These are phyloP conservation scores for Liasis olivaceus DNA, from an alignment of 2,797 vertebrate genomes.

Conservation along the genomic window DNA sequence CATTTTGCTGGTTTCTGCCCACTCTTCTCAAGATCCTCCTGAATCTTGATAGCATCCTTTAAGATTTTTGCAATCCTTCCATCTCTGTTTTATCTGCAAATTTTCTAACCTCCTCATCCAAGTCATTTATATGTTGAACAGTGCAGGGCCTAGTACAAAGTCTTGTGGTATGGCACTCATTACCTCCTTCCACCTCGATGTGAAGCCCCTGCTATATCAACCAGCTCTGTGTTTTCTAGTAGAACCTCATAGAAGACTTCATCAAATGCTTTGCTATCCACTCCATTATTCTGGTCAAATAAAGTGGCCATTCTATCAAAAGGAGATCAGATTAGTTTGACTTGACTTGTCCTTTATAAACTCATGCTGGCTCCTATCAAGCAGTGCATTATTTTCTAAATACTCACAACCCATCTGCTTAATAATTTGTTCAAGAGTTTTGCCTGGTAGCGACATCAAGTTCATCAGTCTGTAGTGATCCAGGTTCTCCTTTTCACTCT, in stretches of 20 bases:
- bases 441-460: too few relatives aligned
- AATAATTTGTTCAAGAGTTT: too few relatives aligned
- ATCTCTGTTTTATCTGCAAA: not conserved
- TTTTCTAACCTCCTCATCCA: not conserved
- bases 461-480: too few relatives aligned
- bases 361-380: not conserved
- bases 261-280: not conserved
- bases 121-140: not conserved
- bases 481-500: too few relatives aligned
- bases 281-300: not conserved
- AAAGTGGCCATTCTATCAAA: not conserved
- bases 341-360: not conserved
- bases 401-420: not conserved
- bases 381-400: not conserved
- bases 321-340: not conserved
- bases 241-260: not conserved
- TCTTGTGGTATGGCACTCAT: not conserved
- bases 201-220: not conserved
- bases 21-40: not conserved
- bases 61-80: not conserved
- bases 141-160: not conserved
- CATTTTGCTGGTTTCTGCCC: not conserved
- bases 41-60: not conserved
- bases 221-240: not conserved
- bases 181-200: not conserved